A percentile compares a stretch with the other conserved stretches of the same genome.
phyloP scores from a whole-genome alignment of 2,888 invertebrate genomes.

The Nymphalis urticae region DNA sequence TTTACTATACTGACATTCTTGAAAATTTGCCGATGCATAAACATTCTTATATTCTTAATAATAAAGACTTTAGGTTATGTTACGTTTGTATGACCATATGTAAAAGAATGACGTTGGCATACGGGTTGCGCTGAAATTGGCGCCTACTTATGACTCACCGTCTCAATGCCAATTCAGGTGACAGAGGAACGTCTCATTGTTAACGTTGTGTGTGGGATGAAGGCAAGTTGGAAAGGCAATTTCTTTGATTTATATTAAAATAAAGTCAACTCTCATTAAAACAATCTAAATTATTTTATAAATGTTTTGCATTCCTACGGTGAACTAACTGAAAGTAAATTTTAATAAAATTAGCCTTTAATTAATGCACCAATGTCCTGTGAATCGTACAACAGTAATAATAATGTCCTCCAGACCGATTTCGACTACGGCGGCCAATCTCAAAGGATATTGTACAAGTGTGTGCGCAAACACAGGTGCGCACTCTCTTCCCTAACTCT shows the following conservation, averaged over 20 bases:
- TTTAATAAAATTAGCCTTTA: too few species aligned
- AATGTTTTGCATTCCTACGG: too few species aligned
- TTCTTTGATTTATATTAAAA: slow-evolving; percentile 7
- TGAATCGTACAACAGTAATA: too few species aligned
- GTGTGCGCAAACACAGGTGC: too few species aligned
- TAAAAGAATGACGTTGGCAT: slow-evolving; percentile 24
- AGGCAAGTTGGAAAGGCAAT: background rate
- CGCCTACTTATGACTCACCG: slow-evolving; percentile 36
- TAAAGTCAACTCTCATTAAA: background rate
- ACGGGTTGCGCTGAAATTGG: slow-evolving; percentile 26
- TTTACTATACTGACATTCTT: slow-evolving; percentile 1
- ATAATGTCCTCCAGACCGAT: too few species aligned
- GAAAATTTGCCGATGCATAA: background rate
- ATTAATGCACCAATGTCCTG: too few species aligned
- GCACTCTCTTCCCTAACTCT: too few species aligned
- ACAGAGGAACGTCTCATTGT: slow-evolving; percentile 29
- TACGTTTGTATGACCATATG: slow-evolving; percentile 15
- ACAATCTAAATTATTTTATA: too few species aligned
- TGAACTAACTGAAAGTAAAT: too few species aligned
- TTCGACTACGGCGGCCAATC: too few species aligned
- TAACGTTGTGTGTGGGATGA: slow-evolving; percentile 25
- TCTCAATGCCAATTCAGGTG: slow-evolving; percentile 37
- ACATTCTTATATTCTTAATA: background rate
- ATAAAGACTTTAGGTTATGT: background rate
- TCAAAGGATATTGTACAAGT: too few species aligned